These are phyloP conservation scores for Orius insidiosus DNA, from an alignment of 1,140 invertebrate genomes.

Conservation along the genomic window DNA sequence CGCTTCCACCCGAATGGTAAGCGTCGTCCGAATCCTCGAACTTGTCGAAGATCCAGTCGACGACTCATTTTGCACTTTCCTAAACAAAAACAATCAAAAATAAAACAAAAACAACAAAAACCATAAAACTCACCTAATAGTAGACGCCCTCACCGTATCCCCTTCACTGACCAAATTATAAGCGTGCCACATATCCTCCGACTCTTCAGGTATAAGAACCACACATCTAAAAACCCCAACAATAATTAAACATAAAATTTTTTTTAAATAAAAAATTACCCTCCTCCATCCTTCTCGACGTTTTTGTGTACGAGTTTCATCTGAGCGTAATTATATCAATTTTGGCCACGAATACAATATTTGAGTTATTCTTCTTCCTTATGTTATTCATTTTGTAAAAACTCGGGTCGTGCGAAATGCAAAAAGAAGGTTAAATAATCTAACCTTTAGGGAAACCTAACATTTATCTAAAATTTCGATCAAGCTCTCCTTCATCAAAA, in stretches of 20 bases:
- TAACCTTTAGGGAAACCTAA: too few species aligned
- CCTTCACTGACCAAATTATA: constrained; percentile 89
- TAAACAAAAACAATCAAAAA: constrained; percentile 18
- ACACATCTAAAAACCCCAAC: constrained; percentile 42
- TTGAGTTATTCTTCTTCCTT: background rate
- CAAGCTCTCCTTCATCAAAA: constrained; percentile 3
- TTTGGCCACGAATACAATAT: too few species aligned
- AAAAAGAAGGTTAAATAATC: too few species aligned
- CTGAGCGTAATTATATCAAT: background rate
- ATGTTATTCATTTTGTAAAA: too few species aligned
- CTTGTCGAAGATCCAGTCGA: constrained; percentile 88
- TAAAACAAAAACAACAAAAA: constrained; percentile 16
- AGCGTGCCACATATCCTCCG: constrained; percentile 99
- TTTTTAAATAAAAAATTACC: constrained; percentile 31
- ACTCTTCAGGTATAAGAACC: constrained; percentile 80
- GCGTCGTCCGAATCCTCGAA: constrained; percentile 72
- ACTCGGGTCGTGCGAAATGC: too few species aligned
- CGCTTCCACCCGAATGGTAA: constrained; percentile 84
- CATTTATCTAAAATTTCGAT: too few species aligned
- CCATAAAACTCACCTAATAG: constrained; percentile 78
- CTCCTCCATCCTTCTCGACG: constrained; percentile 57
- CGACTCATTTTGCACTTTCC: constrained; percentile 74
- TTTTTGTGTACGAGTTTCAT: constrained; percentile 58
- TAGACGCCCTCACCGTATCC: constrained; percentile 83
- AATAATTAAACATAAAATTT: background rate